Percentiles rank a stretch among this genome's conserved stretches.
These are phyloP conservation scores for Calliphora vomitoria DNA, from an alignment of 2,888 invertebrate species.

Conservation along the genomic window DNA sequence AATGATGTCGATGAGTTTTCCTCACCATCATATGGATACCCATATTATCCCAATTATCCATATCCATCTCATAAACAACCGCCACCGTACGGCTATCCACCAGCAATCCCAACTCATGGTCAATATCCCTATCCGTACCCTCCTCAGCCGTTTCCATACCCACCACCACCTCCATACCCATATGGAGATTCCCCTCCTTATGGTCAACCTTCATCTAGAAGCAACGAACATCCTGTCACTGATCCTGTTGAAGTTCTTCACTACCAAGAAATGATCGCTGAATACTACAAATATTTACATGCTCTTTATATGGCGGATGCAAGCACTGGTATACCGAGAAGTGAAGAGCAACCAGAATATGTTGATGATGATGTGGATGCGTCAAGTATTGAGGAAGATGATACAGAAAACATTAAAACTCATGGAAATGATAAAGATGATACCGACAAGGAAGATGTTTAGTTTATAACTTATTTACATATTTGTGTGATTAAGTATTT, in stretches of 20 bases:
- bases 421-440: neutral
- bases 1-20: neutral
- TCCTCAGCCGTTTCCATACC: slow-evolving; percentile 2
- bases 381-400: neutral
- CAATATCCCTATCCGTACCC: slow-evolving; percentile 11
- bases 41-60: neutral
- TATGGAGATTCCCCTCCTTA: neutral
- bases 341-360: neutral
- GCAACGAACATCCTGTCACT: neutral
- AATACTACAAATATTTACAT: slow-evolving; percentile 43
- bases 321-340: neutral
- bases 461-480: neutral
- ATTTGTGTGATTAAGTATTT: neutral
- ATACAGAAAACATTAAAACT: neutral
- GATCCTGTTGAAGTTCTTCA: neutral
- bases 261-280: slow-evolving; percentile 29
- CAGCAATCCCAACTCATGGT: neutral
- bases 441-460: neutral
- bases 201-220: neutral
- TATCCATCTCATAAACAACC: neutral
- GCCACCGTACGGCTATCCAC: neutral
- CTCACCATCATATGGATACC: neutral
- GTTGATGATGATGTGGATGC: slow-evolving; percentile 31
- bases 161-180: slow-evolving; percentile 11
- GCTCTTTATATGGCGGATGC: slow-evolving; percentile 24